Evolutionary conservation across 2,113 vertebrate species (phyloP).

Genomic region (Aramus guarauna): DNA sequence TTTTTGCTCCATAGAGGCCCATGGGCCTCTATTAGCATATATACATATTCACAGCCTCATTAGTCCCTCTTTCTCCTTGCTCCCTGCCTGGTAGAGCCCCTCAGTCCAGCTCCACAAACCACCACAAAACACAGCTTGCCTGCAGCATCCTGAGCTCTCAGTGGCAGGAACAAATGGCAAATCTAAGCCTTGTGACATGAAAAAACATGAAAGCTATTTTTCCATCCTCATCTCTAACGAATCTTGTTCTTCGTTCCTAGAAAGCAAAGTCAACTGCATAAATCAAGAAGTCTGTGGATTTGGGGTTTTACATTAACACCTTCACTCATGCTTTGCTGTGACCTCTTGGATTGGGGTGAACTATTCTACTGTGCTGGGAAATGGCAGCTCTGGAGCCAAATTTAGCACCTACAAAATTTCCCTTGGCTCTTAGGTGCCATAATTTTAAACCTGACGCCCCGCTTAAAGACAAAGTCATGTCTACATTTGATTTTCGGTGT

Average conservation of each 20-base stretch:
- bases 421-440: conserved; percentile 20
- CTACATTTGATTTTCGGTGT: conserved; percentile 28
- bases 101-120: background rate
- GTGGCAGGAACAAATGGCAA: background rate
- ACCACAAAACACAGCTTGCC: background rate
- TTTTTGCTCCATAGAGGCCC: background rate
- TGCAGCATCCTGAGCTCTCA: background rate
- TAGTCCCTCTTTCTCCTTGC: background rate
- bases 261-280: conserved; percentile 34
- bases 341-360: conserved; percentile 30
- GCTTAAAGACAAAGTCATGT: conserved; percentile 26
- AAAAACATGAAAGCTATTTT: background rate
- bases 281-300: conserved; percentile 33
- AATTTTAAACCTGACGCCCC: conserved; percentile 29
- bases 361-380: conserved; percentile 62
- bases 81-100: background rate
- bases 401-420: conserved; percentile 58
- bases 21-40: background rate
- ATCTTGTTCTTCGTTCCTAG: background rate
- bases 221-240: background rate
- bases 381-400: conserved; percentile 46
- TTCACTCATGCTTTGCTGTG: conserved; percentile 33
- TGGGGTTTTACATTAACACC: conserved; percentile 55
- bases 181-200: background rate
- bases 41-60: background rate